Base-by-base conservation (phyloP, 2,888 invertebrate genomes). In the Drosophila meridiana region DNA sequence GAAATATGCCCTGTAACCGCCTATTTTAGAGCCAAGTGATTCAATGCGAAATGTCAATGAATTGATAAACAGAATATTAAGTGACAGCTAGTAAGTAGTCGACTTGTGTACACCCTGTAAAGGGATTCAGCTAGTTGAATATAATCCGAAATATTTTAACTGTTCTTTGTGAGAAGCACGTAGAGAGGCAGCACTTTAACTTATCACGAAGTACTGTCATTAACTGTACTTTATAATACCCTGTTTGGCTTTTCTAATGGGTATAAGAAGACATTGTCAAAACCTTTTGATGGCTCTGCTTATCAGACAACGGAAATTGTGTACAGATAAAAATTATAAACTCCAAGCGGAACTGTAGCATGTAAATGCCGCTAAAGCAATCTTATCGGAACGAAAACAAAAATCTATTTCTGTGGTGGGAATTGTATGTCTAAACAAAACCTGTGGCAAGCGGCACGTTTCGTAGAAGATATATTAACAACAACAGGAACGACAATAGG, bases 1-100 rank as follows among this genome's bases (percentile, higher is more conserved):
- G 64, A 66, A 42, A 8, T 36, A 32, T 5, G 67, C 59, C 68
- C 52, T 80, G 80, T 78, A 78, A 78, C 68, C 72, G 62, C n/a
- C 81, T 80, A 80, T 79, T 80, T 79, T 80, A 13, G 56, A 80
- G 62, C 6, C 60, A 57, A 69, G 40, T 79, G 78, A 79, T 68
- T 80, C 77, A 79, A 67, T 72, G 38, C 42, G 14, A 61, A 43
- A 20, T 60, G 57, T 67, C 69, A 60, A 57, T 26, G 40, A 36
- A 50, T 70, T 69, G 75, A 61, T 70, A 78, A 66, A 34, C 40
- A 43, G 50, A 52, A 30, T 34, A 9, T 36, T 26, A 38, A 48
- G 2, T 38, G 14, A 3, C 3, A 53, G 20, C n/a, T 40, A 1
- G 11, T 6, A 11, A 3, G 9, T 2, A 30, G 9, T n/a, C 20